Conservation (phyloP, 2,113 vertebrate genomes). For the Carassius gibelio region DNA sequence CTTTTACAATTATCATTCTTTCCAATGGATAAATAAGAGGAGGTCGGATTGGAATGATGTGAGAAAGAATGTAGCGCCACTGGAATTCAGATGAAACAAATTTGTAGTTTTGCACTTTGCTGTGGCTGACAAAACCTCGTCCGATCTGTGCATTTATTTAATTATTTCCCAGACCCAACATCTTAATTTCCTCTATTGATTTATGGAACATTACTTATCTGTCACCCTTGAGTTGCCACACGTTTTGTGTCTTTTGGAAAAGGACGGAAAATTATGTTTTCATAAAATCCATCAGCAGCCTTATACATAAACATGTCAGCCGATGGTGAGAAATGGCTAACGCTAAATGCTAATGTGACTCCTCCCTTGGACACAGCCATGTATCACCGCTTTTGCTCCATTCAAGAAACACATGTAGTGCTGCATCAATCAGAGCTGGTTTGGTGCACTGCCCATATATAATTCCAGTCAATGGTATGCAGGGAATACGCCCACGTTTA, state of each 20-base stretch:
- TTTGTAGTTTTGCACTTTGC: conserved; percentile 43
- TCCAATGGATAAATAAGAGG: conserved; percentile 44
- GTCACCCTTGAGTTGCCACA: conserved; percentile 31
- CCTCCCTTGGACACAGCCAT: conserved; percentile 45
- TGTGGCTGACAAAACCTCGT: conserved; percentile 41
- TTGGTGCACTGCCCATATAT: conserved; percentile 18
- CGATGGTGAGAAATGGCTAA: conserved; percentile 53
- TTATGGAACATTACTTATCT: conserved; percentile 47
- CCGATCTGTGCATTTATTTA: conserved; percentile 34
- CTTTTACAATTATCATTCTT: conserved; percentile 58
- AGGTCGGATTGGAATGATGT: not conserved
- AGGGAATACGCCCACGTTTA: conserved; percentile 8
- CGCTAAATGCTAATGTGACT: conserved; percentile 57
- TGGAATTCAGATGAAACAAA: conserved; percentile 36
- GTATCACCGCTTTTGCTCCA: conserved; percentile 38
- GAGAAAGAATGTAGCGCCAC: conserved; percentile 2
- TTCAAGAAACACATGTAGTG: conserved; percentile 42
- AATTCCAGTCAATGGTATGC: not conserved
- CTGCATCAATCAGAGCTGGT: conserved; percentile 43
- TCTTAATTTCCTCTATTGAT: conserved; percentile 50
- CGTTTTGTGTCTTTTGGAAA: conserved; percentile 51
- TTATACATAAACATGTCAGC: conserved; percentile 49
- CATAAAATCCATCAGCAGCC: conserved; percentile 47
- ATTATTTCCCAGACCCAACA: conserved; percentile 35
- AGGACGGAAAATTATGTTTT: conserved; percentile 37